Percentiles rank a stretch among this genome's conserved stretches.
These are phyloP conservation scores for Apogon talboti DNA, from an alignment of 2,797 vertebrate species.

Conservation along the genomic window DNA sequence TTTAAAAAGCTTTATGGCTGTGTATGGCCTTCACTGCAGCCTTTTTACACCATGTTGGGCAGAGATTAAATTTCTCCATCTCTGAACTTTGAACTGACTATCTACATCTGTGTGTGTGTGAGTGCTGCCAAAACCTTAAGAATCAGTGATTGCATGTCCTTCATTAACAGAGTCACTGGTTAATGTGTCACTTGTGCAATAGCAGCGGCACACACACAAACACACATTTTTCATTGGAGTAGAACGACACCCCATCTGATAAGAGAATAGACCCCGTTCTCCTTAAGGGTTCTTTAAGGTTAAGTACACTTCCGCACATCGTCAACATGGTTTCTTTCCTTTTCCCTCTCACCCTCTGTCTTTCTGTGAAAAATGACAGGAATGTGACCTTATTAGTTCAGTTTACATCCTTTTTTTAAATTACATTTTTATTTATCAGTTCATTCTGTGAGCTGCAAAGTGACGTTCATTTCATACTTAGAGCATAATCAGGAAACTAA, in stretches of 20 bases:
- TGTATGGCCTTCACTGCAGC: constrained; percentile 44
- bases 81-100: constrained; percentile 75
- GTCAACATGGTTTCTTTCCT: constrained; percentile 44
- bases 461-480: constrained; percentile 21
- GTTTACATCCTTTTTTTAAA: constrained; percentile 26
- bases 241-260: constrained; percentile 56
- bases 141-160: constrained; percentile 76
- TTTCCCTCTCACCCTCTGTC: constrained; percentile 29
- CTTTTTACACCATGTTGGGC: constrained; percentile 23
- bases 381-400: constrained; percentile 43
- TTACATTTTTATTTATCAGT: constrained; percentile 21
- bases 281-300: constrained; percentile 54
- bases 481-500: not conserved
- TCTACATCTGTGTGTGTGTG: constrained; percentile 41
- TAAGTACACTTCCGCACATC: constrained; percentile 57
- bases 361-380: constrained; percentile 45
- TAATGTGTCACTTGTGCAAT: constrained; percentile 78
- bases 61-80: constrained; percentile 49
- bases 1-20: constrained; percentile 65
- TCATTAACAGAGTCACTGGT: constrained; percentile 81
- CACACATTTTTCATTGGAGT: constrained; percentile 23
- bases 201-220: constrained; percentile 40
- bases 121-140: constrained; percentile 48
- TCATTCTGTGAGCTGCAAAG: constrained; percentile 8
- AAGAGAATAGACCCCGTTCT: constrained; percentile 33